A percentile compares a stretch with the other conserved stretches of the same genome.
These are phyloP conservation scores for Eunapius fragilis DNA, from an alignment of 37 sponge, comb jelly and placozoan species.

Conservation along the genomic window DNA sequence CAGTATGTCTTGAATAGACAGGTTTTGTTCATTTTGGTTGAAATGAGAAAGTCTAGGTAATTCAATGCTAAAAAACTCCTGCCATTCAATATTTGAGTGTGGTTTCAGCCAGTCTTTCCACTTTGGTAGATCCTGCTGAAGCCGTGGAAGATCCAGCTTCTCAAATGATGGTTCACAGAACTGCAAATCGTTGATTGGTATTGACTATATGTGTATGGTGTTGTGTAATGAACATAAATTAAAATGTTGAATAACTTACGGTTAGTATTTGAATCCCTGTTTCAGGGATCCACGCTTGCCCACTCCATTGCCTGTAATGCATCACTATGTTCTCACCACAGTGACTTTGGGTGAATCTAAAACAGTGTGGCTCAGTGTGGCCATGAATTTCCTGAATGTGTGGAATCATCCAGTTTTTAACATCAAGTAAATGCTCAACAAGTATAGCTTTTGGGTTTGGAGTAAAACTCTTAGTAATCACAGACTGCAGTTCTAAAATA, in stretches of 20 bases:
- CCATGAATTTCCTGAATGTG: conserved; percentile 16
- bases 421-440: conserved; percentile 3
- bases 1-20: too few species aligned
- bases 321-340: conserved; percentile 14
- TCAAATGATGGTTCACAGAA: background rate
- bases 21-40: too few species aligned
- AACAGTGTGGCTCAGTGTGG: conserved; percentile 22
- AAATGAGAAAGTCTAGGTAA: too few species aligned
- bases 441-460: too few species aligned
- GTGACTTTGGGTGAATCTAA: conserved; percentile 24
- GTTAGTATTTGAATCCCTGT: background rate
- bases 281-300: conserved; percentile 19
- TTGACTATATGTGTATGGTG: background rate
- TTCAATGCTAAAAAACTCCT: too few species aligned
- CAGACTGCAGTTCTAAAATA: too few species aligned
- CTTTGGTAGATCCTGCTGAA: conserved; percentile 18
- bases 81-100: background rate
- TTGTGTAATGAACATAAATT: background rate
- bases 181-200: background rate
- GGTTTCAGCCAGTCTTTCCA: conserved; percentile 13
- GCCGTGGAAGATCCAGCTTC: background rate
- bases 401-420: conserved; percentile 27
- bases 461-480: too few species aligned
- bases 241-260: background rate
- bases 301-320: conserved; percentile 30